Evolutionary conservation across 2,113 vertebrate species (phyloP).

Genomic region (Pachyramphus minor): DNA sequence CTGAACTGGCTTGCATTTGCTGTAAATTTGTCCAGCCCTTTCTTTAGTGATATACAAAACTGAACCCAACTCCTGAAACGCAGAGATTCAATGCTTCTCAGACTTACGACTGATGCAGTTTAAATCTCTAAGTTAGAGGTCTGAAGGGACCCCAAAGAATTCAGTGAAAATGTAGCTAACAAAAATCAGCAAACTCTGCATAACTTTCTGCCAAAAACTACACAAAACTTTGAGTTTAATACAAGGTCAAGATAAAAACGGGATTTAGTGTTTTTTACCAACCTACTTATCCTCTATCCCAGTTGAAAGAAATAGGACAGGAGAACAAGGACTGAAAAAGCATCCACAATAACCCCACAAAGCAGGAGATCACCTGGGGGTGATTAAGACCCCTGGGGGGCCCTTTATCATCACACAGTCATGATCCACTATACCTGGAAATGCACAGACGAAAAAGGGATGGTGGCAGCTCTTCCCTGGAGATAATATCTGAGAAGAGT

Average conservation of each 20-base stretch:
- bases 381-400: no score
- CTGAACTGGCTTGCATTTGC: not conserved
- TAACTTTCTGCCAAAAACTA: not conserved
- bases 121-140: not conserved
- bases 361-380: not conserved
- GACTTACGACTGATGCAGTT: not conserved
- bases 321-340: not conserved
- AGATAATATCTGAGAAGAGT: rapidly evolving
- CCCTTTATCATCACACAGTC: not conserved
- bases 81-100: not conserved
- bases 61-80: not conserved
- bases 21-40: not conserved
- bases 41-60: not conserved
- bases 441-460: not conserved
- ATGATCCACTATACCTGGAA: not conserved
- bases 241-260: not conserved
- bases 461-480: not conserved
- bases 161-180: not conserved
- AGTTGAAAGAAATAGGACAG: not conserved
- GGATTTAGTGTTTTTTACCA: not conserved
- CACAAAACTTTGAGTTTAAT: not conserved
- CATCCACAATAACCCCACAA: not conserved
- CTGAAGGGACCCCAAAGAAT: not conserved
- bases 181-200: not conserved
- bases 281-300: not conserved